Conservation (phyloP, 2,888 invertebrate species). For the Epistrophe eligans region DNA sequence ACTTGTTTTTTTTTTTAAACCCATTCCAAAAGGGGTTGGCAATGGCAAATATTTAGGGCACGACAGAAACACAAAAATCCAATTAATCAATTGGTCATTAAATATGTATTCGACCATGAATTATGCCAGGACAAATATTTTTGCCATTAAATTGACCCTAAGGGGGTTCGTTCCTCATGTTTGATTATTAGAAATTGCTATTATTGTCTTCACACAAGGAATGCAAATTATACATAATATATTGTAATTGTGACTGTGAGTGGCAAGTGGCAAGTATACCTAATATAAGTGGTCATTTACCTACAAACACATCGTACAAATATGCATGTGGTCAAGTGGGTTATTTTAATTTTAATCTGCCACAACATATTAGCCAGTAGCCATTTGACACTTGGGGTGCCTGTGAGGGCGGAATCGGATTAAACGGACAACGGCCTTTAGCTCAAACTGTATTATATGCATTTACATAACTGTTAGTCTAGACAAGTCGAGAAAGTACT, state of each 20-base stretch:
- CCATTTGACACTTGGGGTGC: conserved; percentile 15
- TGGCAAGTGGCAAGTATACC: neutral
- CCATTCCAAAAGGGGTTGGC: neutral
- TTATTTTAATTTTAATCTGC: conserved; percentile 44
- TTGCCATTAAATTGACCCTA: conserved; percentile 53
- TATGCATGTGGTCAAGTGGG: neutral
- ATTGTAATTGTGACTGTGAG: conserved; percentile 34
- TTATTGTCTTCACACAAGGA: conserved; percentile 30
- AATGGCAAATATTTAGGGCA: conserved; percentile 51
- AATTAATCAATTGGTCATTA: conserved; percentile 69
- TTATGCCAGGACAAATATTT: conserved; percentile 65
- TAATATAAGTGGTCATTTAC: conserved; percentile 9
- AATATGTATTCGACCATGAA: conserved; percentile 53
- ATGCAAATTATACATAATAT: conserved; percentile 51
- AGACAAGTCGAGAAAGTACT: conserved; percentile 32
- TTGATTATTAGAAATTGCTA: conserved; percentile 25
- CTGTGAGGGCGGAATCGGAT: conserved; percentile 28
- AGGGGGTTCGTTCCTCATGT: conserved; percentile 2
- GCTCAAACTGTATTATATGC: neutral
- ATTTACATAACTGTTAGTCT: conserved; percentile 41
- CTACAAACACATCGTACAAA: too few relatives aligned
- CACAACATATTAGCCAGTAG: conserved; percentile 14
- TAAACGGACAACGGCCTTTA: conserved; percentile 52
- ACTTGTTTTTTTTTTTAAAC: neutral
- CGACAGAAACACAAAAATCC: conserved; percentile 43